Base-by-base conservation (phyloP, 35 echinoderm and acorn worm genomes). In the Ophiothrix spiculata region DNA sequence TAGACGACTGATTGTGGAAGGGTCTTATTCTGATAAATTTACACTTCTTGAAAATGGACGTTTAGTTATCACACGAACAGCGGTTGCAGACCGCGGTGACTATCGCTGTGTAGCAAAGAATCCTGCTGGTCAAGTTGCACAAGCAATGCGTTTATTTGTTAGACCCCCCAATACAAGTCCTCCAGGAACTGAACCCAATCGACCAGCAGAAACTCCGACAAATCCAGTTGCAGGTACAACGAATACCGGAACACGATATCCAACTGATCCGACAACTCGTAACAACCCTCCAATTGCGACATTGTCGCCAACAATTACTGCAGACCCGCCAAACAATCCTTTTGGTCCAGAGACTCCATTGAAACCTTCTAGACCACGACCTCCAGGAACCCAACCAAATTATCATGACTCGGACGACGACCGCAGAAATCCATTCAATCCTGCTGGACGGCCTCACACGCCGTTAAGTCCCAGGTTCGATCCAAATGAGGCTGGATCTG, bases 101-200 rank as follows among this genome's bases (percentile, higher is more conserved):
- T 97, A 93, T 39, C 80, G 56, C 10, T 97, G 94, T 35, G 56
- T 86, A 33, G 91, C 87, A 23, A 82, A 60, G 39, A 97, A 93
- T 80, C 94, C 94, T 33, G 94, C 94, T 32, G 94, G 94, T 37
- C 80, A 74, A 63, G 94, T 81, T 1, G 81, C 75, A 29, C 78
- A 82, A 1, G 74, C 75, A 25, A 84, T 97, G 19, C 32, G 37
- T 10, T 85, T 97, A 33, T 25, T 77, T 40, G 89, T 95, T 14
- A 23, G 78, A 74, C 31, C 83, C 15, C 35, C 54, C 73, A 37
- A 76, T 16, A 40, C 63, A 10, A n/a, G 33, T 81, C 36, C 56
- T 23, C 69, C 80, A 3, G 80, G 35, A 14, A 80, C 75, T 32
- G 39, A 39, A 54, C 64, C 81, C 0, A 36, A 31, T 13, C 14